Evolutionary conservation across 2,797 vertebrate species (phyloP).

Genomic region (Malacoraja senta): DNA sequence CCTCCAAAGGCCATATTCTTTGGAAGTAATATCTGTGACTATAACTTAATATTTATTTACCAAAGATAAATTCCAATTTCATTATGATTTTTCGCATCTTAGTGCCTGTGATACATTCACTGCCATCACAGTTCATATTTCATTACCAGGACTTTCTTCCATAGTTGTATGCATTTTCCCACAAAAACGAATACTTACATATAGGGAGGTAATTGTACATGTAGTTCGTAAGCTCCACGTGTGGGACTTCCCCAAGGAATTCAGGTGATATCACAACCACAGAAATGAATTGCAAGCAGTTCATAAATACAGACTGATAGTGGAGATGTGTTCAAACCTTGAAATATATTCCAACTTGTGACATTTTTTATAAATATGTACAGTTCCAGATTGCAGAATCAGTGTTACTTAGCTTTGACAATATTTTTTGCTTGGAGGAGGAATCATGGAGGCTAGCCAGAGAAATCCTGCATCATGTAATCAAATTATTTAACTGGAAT

Average conservation of each 20-base stretch:
- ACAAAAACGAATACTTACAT: neutral
- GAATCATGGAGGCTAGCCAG: neutral
- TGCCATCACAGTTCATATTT: neutral
- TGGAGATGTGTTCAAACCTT: neutral
- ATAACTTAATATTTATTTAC: neutral
- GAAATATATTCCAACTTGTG: neutral
- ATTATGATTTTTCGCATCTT: too few relatives aligned
- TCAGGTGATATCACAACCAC: neutral
- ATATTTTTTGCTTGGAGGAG: neutral
- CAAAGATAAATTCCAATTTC: neutral
- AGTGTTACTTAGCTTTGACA: neutral
- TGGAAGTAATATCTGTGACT: too few relatives aligned
- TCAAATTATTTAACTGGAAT: neutral
- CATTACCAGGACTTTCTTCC: neutral
- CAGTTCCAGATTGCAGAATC: neutral
- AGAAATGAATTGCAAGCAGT: neutral
- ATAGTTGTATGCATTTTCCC: too few relatives aligned
- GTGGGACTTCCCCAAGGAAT: neutral
- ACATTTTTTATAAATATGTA: neutral
- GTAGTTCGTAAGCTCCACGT: neutral
- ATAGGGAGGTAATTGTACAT: neutral
- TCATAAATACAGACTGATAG: neutral
- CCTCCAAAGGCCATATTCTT: neutral
- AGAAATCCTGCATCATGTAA: neutral
- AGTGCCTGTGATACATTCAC: neutral